These are phyloP conservation scores for Caenorhabditis sp. DNA, from an alignment of 2,888 invertebrate genomes.

Conservation along the genomic window DNA sequence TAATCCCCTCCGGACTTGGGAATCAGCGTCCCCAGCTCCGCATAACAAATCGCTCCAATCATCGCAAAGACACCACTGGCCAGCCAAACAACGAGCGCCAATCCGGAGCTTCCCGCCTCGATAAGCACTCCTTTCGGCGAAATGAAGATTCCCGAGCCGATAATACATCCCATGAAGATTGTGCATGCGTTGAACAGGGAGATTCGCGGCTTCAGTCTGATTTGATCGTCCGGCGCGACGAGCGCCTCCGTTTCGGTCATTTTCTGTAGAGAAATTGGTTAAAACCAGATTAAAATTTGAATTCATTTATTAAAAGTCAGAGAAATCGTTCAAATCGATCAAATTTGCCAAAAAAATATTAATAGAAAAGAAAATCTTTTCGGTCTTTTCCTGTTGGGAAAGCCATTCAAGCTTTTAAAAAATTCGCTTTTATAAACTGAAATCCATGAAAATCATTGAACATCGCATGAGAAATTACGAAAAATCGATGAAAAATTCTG, in stretches of 20 bases:
- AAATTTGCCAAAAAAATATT: no score
- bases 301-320: no score
- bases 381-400: no score
- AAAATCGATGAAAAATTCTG: neutral
- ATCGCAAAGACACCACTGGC: slow-evolving; percentile 91
- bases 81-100: slow-evolving; percentile 76
- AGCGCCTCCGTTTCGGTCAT: slow-evolving; percentile 1
- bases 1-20: slow-evolving; percentile 97
- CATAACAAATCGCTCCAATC: slow-evolving; percentile 96
- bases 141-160: slow-evolving; percentile 95
- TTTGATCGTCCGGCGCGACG: slow-evolving; percentile 24
- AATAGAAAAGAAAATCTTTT: no score
- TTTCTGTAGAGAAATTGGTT: neutral
- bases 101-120: slow-evolving; percentile 90
- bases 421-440: no score
- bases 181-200: slow-evolving; percentile 85
- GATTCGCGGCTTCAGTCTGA: slow-evolving; percentile 86
- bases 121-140: slow-evolving; percentile 88
- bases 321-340: no score
- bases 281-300: no score
- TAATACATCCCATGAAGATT: slow-evolving; percentile 85
- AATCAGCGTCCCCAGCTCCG: slow-evolving; percentile 97
- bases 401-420: no score
- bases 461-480: neutral
- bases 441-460: no score